Percentiles rank a stretch among this genome's conserved stretches.
These are phyloP conservation scores for Myotis daubentonii DNA, from an alignment of 2,797 vertebrate genomes.

Conservation along the genomic window DNA sequence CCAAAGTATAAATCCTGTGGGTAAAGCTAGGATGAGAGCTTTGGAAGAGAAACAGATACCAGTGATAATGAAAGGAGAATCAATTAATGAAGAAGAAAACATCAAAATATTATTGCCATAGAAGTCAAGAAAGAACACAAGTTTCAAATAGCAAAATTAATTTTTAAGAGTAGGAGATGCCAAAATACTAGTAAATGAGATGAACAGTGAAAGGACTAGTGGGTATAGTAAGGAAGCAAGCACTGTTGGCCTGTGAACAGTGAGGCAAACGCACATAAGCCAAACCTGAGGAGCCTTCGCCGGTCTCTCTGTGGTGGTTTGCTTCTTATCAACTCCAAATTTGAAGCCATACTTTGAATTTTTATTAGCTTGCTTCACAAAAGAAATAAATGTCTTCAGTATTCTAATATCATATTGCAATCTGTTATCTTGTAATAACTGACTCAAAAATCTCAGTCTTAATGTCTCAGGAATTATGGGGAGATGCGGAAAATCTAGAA, in stretches of 20 bases:
- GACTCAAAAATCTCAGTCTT: background rate
- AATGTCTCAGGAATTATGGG: background rate
- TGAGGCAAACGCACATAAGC: background rate
- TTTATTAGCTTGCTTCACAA: background rate
- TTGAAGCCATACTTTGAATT: too few species aligned
- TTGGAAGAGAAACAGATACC: background rate
- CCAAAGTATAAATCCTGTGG: background rate
- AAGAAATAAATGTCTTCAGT: background rate
- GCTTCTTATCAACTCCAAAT: too few species aligned
- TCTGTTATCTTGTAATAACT: background rate
- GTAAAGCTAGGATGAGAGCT: background rate
- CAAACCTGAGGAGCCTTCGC: background rate
- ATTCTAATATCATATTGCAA: background rate
- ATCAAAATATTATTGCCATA: background rate
- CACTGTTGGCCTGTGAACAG: background rate
- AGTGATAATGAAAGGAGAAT: background rate
- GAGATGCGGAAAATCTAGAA: constrained; percentile 5
- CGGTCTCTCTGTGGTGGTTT: background rate
- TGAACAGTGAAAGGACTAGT: background rate
- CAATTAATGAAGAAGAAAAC: background rate
- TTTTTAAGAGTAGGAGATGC: background rate
- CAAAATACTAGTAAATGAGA: background rate
- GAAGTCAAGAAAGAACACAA: background rate
- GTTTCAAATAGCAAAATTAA: background rate
- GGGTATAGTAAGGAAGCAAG: background rate